Base-by-base conservation (phyloP, 2,797 vertebrate genomes). In the Eutrigla gurnardus region DNA sequence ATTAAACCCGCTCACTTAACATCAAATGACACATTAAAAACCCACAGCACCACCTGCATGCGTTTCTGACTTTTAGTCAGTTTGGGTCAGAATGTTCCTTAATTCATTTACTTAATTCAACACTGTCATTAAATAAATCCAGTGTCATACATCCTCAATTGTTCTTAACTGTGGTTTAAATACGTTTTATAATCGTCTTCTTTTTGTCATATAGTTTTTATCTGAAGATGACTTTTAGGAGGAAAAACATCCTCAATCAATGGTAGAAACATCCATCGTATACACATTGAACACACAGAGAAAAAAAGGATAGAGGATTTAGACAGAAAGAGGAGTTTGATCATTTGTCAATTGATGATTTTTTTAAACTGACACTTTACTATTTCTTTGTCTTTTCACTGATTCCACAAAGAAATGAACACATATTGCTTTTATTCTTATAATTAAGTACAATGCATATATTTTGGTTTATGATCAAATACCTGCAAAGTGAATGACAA, bases 1-100 rank as follows among this genome's bases (percentile, higher is more conserved):
- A 81, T 76, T 73, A 79, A 73, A 59, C 17, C 8, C 60, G 18
- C 13, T 64, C 37, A 53, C 11, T 45, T 64, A 18, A 53, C 53
- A 15, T 52, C 40, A 37, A 65, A 55, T 45, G 37, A 40, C 68
- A 32, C 25, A 13, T 36, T 12, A 61, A 45, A 18, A 65, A 1
- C 0, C 3, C 49, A 62, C 7, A 52, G 36, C 32, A 6, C 4
- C n/a, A 53, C 35, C 39, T 65, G 18, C 33, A 14, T 5, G 1
- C 15, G 7, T 7, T 49, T 3, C 15, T 9, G 4, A 49, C 17
- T 49, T 18, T 39, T 39, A 25, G 37, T 39, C 8, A 39, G 1
- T 42, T n/a, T 13, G 5, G 32, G 32, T 54, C 25, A 7, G 3
- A 7, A 6, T 54, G 10, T 33, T 13, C 25, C 10, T 52, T 32